These are phyloP conservation scores for Caenorhabditis sinica DNA, from an alignment of 2,888 invertebrate genomes.

Conservation along the genomic window DNA sequence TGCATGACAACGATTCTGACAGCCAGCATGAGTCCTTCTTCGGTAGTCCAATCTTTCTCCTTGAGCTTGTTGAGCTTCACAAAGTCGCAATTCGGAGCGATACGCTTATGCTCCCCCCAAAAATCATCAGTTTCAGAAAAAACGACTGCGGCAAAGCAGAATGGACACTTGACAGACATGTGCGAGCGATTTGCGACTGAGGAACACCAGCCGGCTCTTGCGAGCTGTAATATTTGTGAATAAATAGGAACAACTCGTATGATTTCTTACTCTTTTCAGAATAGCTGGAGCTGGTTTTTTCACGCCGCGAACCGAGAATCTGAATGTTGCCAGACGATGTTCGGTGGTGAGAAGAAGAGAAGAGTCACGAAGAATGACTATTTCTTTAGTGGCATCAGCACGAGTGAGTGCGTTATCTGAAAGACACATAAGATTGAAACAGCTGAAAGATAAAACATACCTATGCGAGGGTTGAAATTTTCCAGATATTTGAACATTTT, in stretches of 20 bases:
- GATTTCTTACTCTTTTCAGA: not conserved
- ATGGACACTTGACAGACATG: constrained; percentile 49
- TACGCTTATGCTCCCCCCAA: constrained; percentile 59
- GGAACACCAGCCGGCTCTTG: constrained; percentile 52
- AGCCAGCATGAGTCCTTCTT: constrained; percentile 38
- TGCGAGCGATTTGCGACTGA: not conserved
- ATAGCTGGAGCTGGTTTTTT: not conserved
- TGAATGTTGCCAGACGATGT: constrained; percentile 37
- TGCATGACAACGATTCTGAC: constrained; percentile 8
- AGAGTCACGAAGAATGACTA: constrained; percentile 1
- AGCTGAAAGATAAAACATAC: not conserved
- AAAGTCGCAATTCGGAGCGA: constrained; percentile 45
- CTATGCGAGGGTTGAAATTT: not conserved
- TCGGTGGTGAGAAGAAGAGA: constrained; percentile 16
- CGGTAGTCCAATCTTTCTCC: constrained; percentile 56
- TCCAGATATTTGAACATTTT: not conserved
- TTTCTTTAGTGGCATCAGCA: not conserved
- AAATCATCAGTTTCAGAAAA: constrained; percentile 63
- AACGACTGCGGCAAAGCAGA: constrained; percentile 51
- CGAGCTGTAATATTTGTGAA: constrained; percentile 46
- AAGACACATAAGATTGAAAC: not conserved
- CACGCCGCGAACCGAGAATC: not conserved
- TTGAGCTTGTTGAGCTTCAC: constrained; percentile 54
- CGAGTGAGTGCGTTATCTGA: not conserved
- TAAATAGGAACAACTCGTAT: too few relatives aligned